Evolutionary conservation across 2,113 vertebrate species (phyloP), one percentile per base, ranked within the genome.

Genomic region (Myiopsitta monachus): DNA sequence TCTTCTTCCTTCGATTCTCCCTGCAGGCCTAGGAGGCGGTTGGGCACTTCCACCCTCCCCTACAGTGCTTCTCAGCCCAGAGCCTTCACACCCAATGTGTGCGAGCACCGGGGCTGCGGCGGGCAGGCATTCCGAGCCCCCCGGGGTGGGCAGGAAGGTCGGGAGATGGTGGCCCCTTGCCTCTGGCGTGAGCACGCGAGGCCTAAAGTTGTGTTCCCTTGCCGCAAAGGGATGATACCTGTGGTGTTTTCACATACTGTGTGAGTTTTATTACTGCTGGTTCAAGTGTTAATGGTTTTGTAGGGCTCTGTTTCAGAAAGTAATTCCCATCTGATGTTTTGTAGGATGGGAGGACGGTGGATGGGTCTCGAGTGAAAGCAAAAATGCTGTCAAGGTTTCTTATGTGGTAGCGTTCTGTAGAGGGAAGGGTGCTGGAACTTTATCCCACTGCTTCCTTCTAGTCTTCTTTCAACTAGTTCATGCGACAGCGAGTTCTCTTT

Each of bases 381-480:
- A 22, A 26, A 17, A 16, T 28, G 54, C 38, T 47, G 18, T 62
- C 12, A 1, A 18, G 10, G 9, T 61, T 61, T 51, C 11, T 18
- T 36, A 0, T 26, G 13, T 5, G 4, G 0, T 14, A 1, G 38
- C 0, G 0, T 12, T 15, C 7, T 36, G 5, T 39, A 9, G 14
- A 44, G 59, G n/a, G 39, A 73, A 54, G 41, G 13, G 17, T 24
- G 27, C 16, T 82, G 43, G 26, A 26, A 9, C 9, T 27, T 12
- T 4, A 51, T 36, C 14, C 7, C 9, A 1, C 11, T 70, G 15
- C 8, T 62, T 63, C 6, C 1, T 52, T 22, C 14, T 26, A 27
- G 28, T 63, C n/a, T 6, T 5, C 22, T 74, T 36, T 91, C 0
- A 6, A 0, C 28, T 59, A 18, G 14, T 78, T 87, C 15, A 7